phyloP scores from a whole-genome alignment of 2,888 invertebrate genomes.

The Nemoura dubitans region DNA sequence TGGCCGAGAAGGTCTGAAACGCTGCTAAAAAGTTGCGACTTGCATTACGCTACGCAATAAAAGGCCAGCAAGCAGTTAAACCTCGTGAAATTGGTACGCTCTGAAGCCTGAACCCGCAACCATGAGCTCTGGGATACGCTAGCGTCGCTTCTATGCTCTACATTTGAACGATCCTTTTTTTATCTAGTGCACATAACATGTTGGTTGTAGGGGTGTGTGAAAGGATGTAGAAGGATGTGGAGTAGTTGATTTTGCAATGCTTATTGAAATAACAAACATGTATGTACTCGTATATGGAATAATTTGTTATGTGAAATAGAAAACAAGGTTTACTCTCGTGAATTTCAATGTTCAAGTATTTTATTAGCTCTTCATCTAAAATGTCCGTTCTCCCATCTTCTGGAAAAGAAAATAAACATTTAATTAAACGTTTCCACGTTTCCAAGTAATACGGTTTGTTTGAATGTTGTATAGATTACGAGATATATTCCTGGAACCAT shows the following conservation, averaged over 20 bases:
- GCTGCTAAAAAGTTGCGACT: neutral
- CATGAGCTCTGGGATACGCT: neutral
- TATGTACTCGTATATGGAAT: neutral
- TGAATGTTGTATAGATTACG: neutral
- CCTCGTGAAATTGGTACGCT: neutral
- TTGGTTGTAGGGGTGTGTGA: neutral
- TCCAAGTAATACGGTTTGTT: neutral
- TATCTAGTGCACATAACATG: neutral
- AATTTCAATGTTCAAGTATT: neutral
- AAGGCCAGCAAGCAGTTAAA: neutral
- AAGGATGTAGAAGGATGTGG: neutral
- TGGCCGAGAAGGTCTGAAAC: neutral
- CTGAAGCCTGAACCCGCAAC: neutral
- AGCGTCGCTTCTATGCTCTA: neutral
- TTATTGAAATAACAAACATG: neutral
- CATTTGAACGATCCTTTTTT: neutral
- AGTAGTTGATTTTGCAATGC: conserved; percentile 4
- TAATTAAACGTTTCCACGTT: neutral
- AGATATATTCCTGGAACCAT: too few relatives aligned
- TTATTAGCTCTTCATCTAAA: neutral
- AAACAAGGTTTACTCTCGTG: neutral
- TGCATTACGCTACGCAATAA: neutral
- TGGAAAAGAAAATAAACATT: neutral
- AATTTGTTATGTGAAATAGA: neutral
- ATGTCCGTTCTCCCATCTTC: neutral